Evolutionary conservation across 2,113 vertebrate species (phyloP).

Genomic region (Rhabdornis inornatus): DNA sequence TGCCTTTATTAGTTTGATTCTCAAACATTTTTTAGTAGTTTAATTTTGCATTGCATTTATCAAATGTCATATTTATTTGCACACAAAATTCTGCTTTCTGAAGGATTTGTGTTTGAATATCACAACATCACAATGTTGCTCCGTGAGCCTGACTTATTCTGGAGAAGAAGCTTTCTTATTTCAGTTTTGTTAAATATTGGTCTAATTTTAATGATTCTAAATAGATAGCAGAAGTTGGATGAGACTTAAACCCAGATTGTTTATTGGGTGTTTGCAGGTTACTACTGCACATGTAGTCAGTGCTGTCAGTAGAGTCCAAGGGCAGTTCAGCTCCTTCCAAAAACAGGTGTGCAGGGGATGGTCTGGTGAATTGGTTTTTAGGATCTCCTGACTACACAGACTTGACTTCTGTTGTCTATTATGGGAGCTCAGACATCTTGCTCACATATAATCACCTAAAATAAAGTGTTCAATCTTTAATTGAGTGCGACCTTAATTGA

Average conservation of each 20-base stretch:
- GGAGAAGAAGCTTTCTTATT: background rate
- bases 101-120: background rate
- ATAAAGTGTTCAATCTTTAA: background rate
- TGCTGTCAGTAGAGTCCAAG: background rate
- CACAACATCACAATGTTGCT: background rate
- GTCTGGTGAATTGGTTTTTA: background rate
- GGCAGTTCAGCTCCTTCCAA: background rate
- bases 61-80: background rate
- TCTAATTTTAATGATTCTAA: background rate
- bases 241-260: background rate
- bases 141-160: background rate
- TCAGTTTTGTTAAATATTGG: background rate
- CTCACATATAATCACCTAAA: background rate
- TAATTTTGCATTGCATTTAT: background rate
- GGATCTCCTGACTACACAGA: background rate
- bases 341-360: background rate
- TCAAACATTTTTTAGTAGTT: background rate
- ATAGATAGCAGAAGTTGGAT: background rate
- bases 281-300: fast-evolving
- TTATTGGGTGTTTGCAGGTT: background rate
- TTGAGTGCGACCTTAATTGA: background rate
- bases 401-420: fast-evolving
- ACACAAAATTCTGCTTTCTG: background rate
- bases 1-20: background rate
- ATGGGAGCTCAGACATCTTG: background rate